These are phyloP conservation scores for Copidosoma floridanum DNA, from an alignment of 1,140 invertebrate species.

Conservation along the genomic window DNA sequence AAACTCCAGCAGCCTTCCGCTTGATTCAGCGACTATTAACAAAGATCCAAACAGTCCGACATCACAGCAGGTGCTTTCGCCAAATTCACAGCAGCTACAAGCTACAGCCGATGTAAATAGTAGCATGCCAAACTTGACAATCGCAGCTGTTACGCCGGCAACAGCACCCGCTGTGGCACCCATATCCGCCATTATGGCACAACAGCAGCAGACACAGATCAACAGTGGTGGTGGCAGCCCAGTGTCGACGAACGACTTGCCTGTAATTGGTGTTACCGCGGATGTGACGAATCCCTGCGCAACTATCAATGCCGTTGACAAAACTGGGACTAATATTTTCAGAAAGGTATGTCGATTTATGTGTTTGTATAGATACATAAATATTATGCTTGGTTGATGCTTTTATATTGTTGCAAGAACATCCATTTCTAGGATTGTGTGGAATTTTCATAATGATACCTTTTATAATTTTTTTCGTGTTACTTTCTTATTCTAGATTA, in stretches of 20 bases:
- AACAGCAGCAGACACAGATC: conserved; percentile 41
- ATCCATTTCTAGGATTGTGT: too few relatives aligned
- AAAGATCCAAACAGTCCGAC: conserved; percentile 8
- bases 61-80: conserved; percentile 54
- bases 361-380: too few relatives aligned
- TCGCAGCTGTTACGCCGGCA: not conserved
- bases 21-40: not conserved
- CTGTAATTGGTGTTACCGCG: conserved; percentile 36
- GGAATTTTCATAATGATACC: too few relatives aligned
- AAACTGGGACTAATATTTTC: conserved; percentile 57
- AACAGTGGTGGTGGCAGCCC: conserved; percentile 46
- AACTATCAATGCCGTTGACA: conserved; percentile 45
- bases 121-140: too few relatives aligned
- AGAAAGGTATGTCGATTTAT: conserved; percentile 57
- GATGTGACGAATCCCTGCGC: conserved; percentile 52
- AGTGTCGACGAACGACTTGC: conserved; percentile 47
- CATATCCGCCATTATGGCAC: conserved; percentile 5
- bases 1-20: not conserved
- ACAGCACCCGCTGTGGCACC: not conserved
- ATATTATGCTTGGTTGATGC: too few relatives aligned
- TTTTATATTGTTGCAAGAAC: too few relatives aligned
- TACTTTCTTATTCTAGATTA: too few relatives aligned
- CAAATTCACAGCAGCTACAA: too few relatives aligned
- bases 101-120: conserved; percentile 50
- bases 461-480: too few relatives aligned